Evolutionary conservation across 2,888 invertebrate species (phyloP).

Genomic region (Pecten maximus): DNA sequence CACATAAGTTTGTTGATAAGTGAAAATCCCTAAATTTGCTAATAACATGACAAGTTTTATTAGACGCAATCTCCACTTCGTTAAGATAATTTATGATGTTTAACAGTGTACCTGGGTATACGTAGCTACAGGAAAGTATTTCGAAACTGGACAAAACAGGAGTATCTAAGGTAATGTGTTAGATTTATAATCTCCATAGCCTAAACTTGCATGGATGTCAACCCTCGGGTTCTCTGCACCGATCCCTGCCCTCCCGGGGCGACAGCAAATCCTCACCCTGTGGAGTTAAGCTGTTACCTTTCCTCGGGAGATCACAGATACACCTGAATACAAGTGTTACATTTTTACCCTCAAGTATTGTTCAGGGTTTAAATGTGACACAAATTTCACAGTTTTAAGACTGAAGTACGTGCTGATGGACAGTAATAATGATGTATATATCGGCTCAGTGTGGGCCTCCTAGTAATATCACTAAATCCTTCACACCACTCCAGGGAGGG

Average conservation of each 20-base stretch:
- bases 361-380: constrained; percentile 24
- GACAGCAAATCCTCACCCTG: neutral
- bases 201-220: neutral
- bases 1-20: neutral
- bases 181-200: neutral
- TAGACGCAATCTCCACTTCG: no score
- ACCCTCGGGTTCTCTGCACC: neutral
- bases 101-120: no score
- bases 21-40: no score
- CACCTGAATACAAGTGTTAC: neutral
- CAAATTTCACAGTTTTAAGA: constrained; percentile 18
- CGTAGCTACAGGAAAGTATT: no score
- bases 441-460: constrained; percentile 1
- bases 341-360: neutral
- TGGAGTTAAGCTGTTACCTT: neutral
- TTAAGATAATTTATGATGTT: no score
- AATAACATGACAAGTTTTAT: no score
- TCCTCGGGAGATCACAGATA: neutral
- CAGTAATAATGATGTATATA: neutral
- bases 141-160: neutral
- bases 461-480: neutral
- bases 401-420: neutral
- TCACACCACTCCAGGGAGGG: neutral
- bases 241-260: neutral
- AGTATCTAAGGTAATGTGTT: neutral